Evolutionary conservation across 1,140 invertebrate species (phyloP), one percentile per base, ranked within the genome.

Genomic region (Littorina saxatilis): DNA sequence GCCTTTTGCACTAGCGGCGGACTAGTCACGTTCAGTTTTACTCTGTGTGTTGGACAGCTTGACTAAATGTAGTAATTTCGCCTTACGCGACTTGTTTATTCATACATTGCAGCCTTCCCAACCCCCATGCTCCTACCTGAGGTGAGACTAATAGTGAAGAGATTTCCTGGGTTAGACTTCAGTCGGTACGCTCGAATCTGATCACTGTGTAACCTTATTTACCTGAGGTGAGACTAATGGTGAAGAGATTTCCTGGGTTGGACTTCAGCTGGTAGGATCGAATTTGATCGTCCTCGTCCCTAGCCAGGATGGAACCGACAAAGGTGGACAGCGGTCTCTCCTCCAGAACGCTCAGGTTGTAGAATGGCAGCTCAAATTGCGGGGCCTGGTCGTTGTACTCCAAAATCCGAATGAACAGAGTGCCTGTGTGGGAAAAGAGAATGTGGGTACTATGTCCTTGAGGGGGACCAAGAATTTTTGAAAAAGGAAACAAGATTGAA

Each of bases 391-490:
- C 94, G 89, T 96, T 96, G 27, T 95, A 95, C 90, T 98, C 97
- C 47, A 97, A 95, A 63, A 98, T 96, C 2, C 95, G 97, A 37
- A 98, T 95, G 79, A 97, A 95, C 7, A 98, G 92, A 75, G 95
- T 95, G 37, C 96, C 96, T 95, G 90, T 43, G 87, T n/a, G n/a
- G n/a, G n/a, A n/a, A n/a, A n/a, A n/a, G n/a, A n/a, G n/a, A n/a
- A n/a, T n/a, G n/a, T n/a, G n/a, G n/a, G n/a, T n/a, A n/a, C n/a
- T n/a, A n/a, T n/a, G n/a, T n/a, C n/a, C n/a, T n/a, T n/a, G n/a
- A n/a, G n/a, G n/a, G n/a, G n/a, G n/a, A n/a, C n/a, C n/a, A n/a
- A n/a, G n/a, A n/a, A n/a, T n/a, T n/a, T n/a, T n/a, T n/a, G n/a
- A n/a, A n/a, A n/a, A n/a, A n/a, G n/a, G n/a, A n/a, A n/a, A n/a